A percentile compares a stretch with the other conserved stretches of the same genome.
These are phyloP conservation scores for Brevipalpus yothersi DNA, from an alignment of 1,140 invertebrate species.

Conservation along the genomic window DNA sequence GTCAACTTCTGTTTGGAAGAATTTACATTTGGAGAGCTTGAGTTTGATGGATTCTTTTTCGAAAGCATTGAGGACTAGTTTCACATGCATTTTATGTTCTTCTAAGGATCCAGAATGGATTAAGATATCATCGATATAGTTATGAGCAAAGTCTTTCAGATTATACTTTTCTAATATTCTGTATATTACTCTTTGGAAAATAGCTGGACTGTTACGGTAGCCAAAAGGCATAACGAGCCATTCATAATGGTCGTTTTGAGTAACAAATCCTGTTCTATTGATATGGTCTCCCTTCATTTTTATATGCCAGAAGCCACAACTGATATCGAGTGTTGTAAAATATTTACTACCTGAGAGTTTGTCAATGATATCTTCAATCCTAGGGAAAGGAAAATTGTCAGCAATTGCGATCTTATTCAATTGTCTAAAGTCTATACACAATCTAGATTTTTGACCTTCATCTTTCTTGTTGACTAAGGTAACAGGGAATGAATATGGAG, in stretches of 20 bases:
- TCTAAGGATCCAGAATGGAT: slow-evolving; percentile 11
- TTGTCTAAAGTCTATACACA: slow-evolving; percentile 1
- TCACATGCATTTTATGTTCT: slow-evolving; percentile 4
- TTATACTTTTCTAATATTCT: slow-evolving; percentile 3
- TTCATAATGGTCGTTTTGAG: slow-evolving; percentile 6
- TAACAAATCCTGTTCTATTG: slow-evolving; percentile 7
- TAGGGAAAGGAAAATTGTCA: neutral
- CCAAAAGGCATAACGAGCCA: slow-evolving; percentile 13
- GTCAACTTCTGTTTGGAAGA: slow-evolving; percentile 5
- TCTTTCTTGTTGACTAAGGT: neutral
- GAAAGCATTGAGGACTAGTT: neutral
- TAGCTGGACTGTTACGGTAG: slow-evolving; percentile 12
- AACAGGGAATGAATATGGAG: neutral
- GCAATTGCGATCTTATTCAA: neutral
- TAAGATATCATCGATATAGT: slow-evolving; percentile 15
- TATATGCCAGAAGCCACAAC: slow-evolving; percentile 7
- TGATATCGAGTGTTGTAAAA: slow-evolving; percentile 4
- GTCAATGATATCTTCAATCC: slow-evolving; percentile 1
- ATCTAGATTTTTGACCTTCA: neutral
- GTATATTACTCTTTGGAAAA: slow-evolving; percentile 14
- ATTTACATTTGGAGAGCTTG: slow-evolving; percentile 9
- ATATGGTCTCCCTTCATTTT: slow-evolving; percentile 8
- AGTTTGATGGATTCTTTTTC: no score
- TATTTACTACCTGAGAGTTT: neutral
- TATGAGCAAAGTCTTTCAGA: neutral